These are phyloP conservation scores for Drosophila nr. perissopoda DNA, from an alignment of 2,888 invertebrate genomes.

Conservation along the genomic window DNA sequence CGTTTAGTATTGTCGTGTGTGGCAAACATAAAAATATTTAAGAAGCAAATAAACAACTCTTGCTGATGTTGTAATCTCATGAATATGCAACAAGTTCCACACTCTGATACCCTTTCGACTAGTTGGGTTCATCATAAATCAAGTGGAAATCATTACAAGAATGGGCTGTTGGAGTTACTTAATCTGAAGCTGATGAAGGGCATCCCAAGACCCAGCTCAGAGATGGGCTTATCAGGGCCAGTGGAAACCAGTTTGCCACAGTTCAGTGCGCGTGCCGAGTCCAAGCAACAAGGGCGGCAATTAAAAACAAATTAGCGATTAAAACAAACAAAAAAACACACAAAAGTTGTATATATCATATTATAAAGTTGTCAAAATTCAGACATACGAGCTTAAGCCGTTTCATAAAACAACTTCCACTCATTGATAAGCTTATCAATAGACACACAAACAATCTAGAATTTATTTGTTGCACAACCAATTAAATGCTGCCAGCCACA, in stretches of 20 bases:
- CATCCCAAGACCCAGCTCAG: constrained; percentile 12
- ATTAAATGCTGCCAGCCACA: not conserved
- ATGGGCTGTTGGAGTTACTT: constrained; percentile 19
- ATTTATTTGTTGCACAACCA: constrained; percentile 19
- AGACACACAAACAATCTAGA: constrained; percentile 3
- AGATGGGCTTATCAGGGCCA: constrained; percentile 28
- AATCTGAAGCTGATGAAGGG: constrained; percentile 46
- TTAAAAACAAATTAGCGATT: constrained; percentile 58
- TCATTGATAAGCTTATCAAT: constrained; percentile 51
- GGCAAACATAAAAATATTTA: constrained; percentile 7
- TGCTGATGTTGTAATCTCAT: constrained; percentile 28
- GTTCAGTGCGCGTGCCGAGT: constrained; percentile 43
- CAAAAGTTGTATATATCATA: constrained; percentile 22
- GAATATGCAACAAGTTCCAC: constrained; percentile 39
- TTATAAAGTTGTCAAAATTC: constrained; percentile 35
- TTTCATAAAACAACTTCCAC: constrained; percentile 36
- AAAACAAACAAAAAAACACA: not conserved
- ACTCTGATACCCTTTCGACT: constrained; percentile 1
- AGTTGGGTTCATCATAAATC: constrained; percentile 35
- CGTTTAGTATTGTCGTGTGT: constrained; percentile 17
- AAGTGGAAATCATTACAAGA: constrained; percentile 34
- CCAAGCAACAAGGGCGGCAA: constrained; percentile 58
- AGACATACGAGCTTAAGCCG: constrained; percentile 30
- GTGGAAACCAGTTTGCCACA: constrained; percentile 50
- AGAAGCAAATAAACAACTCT: not conserved